Base-by-base conservation (phyloP, 2,113 vertebrate genomes). In the Bostrychus sinensis region DNA sequence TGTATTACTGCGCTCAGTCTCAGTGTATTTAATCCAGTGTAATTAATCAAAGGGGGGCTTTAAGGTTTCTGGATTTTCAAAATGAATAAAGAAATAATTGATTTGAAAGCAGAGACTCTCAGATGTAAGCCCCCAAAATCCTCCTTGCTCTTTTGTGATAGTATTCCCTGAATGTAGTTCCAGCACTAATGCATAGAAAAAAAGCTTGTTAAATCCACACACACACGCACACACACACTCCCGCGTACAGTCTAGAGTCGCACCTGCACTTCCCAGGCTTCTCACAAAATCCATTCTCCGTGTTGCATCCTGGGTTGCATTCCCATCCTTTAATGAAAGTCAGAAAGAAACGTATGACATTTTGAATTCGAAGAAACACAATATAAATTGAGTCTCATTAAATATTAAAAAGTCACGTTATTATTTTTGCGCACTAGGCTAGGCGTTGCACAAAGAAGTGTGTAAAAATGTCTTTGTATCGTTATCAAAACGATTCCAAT, bases 211-310 rank as follows among this genome's bases (percentile, higher is more conserved):
- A 28, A 76, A 28, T 1, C 69, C 66, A 34, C 32, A 34, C 32
- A 34, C 32, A 34, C 28, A 36, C 7, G 39, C n/a, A n/a, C n/a
- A n/a, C n/a, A n/a, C n/a, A n/a, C n/a, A n/a, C n/a, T n/a, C n/a
- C n/a, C n/a, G n/a, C n/a, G n/a, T n/a, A n/a, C n/a, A n/a, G n/a
- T n/a, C n/a, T n/a, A n/a, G 61, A 58, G 38, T 14, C 13, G 86
- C 94, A 98, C 96, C 96, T 98, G 95, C 95, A 98, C 83, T 94
- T 92, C 72, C 88, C 92, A 51, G 92, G 85, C 80, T 90, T 89
- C 70, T 93, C 93, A 88, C 96, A 99, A 84, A 94, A 92, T 69
- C 96, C 96, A 72, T 94, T 94, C 70, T 92, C 81, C 55, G 90
- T 89, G 85, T 93, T 93, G 80, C 97, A 99, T 68, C 90, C 91